A percentile compares a stretch with the other conserved stretches of the same genome.
phyloP scores from a whole-genome alignment of 2,888 invertebrate species.

The Argyra leucocephala region DNA sequence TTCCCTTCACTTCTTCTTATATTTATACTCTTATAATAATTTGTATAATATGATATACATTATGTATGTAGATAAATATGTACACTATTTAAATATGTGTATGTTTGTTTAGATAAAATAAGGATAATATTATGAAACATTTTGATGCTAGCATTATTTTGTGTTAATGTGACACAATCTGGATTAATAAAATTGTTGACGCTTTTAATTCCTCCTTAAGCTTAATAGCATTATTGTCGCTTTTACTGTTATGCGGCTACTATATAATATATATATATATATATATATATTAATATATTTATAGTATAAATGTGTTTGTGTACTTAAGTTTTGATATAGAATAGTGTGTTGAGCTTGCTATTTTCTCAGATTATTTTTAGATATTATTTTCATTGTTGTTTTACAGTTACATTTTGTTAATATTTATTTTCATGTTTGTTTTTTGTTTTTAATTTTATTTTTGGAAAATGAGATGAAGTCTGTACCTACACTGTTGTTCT shows the following conservation, averaged over 20 bases:
- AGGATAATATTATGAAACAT: too few relatives aligned
- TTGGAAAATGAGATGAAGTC: not conserved
- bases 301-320: too few relatives aligned
- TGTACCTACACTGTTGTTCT: not conserved
- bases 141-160: not conserved
- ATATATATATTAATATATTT: not conserved
- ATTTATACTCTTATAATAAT: too few relatives aligned
- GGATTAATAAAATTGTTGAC: constrained; percentile 4
- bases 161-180: not conserved
- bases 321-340: too few relatives aligned
- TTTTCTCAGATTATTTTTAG: not conserved
- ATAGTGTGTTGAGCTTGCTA: not conserved
- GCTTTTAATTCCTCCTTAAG: constrained; percentile 1
- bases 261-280: not conserved
- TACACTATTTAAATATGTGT: too few relatives aligned
- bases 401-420: not conserved
- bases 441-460: not conserved
- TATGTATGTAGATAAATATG: too few relatives aligned
- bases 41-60: too few relatives aligned
- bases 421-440: not conserved
- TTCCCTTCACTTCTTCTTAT: too few relatives aligned
- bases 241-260: not conserved
- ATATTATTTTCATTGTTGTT: not conserved
- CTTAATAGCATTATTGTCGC: constrained; percentile 6
- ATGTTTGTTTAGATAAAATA: too few relatives aligned